These are phyloP conservation scores for Halcyon badia DNA, from an alignment of 2,797 vertebrate genomes.

Conservation along the genomic window DNA sequence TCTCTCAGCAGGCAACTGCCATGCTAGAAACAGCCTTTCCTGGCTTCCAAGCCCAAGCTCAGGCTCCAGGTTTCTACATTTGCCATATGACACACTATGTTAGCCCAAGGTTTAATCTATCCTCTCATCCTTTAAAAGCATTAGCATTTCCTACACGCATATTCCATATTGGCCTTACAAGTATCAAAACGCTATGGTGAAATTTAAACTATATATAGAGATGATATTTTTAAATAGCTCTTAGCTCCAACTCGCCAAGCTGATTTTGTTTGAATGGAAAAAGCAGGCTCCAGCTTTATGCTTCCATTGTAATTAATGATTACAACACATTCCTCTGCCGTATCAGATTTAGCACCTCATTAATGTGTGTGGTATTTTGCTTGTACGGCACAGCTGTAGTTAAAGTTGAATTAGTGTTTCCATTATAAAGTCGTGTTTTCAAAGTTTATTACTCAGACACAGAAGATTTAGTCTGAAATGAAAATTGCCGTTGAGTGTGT, in stretches of 20 bases:
- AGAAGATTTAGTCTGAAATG: constrained; percentile 60
- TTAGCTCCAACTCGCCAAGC: constrained; percentile 31
- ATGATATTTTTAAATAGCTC: constrained; percentile 66
- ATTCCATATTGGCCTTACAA: constrained; percentile 71
- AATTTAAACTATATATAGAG: constrained; percentile 66
- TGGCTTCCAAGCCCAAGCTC: constrained; percentile 8
- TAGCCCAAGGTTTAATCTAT: constrained; percentile 48
- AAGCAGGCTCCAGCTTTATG: constrained; percentile 47
- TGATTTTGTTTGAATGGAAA: constrained; percentile 48
- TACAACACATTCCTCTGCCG: constrained; percentile 25
- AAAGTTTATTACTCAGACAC: constrained; percentile 68
- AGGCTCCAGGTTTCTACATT: constrained; percentile 19
- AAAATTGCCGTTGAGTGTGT: constrained; percentile 42
- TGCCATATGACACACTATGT: not conserved
- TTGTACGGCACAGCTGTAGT: constrained; percentile 40
- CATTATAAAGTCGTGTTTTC: constrained; percentile 58
- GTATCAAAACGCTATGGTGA: constrained; percentile 56
- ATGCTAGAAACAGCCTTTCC: not conserved
- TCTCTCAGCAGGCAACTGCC: not conserved
- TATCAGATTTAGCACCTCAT: constrained; percentile 63
- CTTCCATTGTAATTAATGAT: constrained; percentile 71
- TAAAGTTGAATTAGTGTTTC: constrained; percentile 70
- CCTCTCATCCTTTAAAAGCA: constrained; percentile 64
- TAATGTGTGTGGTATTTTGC: constrained; percentile 60
- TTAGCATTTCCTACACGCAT: constrained; percentile 67